A percentile compares a stretch with the other conserved stretches of the same genome.
These are phyloP conservation scores for Telmatherina bonti DNA, from an alignment of 2,797 vertebrate species.

Conservation along the genomic window DNA sequence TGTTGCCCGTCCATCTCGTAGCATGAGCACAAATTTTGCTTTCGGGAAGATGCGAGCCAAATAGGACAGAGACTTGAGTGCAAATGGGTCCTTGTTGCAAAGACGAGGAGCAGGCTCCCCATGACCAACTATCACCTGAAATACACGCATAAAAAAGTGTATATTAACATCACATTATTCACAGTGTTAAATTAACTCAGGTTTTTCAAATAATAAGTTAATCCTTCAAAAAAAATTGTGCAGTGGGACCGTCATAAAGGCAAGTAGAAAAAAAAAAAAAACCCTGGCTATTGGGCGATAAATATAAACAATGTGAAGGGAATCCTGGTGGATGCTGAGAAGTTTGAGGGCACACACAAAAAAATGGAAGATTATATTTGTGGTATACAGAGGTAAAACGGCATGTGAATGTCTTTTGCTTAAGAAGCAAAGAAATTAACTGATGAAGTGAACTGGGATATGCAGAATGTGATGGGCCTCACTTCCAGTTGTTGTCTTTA, in stretches of 20 bases:
- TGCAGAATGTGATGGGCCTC: not conserved
- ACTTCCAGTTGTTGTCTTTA: not conserved
- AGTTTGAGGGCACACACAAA: no score
- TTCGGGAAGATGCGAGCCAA: constrained; percentile 92
- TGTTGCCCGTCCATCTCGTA: constrained; percentile 91
- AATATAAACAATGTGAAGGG: no score
- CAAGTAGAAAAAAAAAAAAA: not conserved
- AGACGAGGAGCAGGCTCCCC: constrained; percentile 92
- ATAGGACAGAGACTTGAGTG: constrained; percentile 92
- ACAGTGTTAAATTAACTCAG: not conserved
- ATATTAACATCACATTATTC: not conserved
- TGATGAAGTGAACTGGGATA: not conserved
- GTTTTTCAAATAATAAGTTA: not conserved
- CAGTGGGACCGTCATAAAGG: not conserved
- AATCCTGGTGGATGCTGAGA: no score
- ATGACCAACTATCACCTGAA: constrained; percentile 82
- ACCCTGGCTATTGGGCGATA: no score
- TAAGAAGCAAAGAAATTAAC: not conserved
- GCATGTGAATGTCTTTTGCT: not conserved
- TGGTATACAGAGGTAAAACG: not conserved
- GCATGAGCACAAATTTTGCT: constrained; percentile 93
- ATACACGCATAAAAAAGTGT: not conserved
- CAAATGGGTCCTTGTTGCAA: constrained; percentile 96
- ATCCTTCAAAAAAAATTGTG: not conserved
- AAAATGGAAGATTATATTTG: no score